Evolutionary conservation across 2,888 invertebrate genomes (phyloP), one percentile per base, ranked within the genome.

Genomic region (Campopleginae sp.): DNA sequence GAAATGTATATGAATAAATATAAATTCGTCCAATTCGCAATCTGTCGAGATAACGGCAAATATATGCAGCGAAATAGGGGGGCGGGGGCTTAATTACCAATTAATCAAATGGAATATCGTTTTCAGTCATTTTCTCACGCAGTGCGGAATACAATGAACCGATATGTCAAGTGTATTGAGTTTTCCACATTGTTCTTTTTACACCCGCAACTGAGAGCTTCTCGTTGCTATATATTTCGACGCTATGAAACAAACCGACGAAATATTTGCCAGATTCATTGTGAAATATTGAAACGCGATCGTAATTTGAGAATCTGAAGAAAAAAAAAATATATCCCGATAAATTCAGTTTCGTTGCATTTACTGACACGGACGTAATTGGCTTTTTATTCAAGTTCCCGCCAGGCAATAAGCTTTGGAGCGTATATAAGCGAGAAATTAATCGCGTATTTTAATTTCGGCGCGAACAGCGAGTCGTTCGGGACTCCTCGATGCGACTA

Each of bases 91-190:
- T n/a, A 76, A 80, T 80, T 70, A 70, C 71, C 75, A 71, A 83
- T 83, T 80, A 76, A 80, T 80, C 79, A 38, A 38, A 38, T 54
- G 70, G 65, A 44, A 31, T 65, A 75, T 80, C 63, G 54, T 80
- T 70, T 70, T 23, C 75, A 33, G 27, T 44, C 27, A 58, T 75
- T 77, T 66, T 51, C 38, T 27, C 63, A 48, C 80, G 51, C 74
- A 61, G 51, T 42, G n/a, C n/a, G 33, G 63, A 44, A 65, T 51
- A 80, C 70, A 84, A 84, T 84, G 71, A 84, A 75, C 70, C 65
- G 12, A 54, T 63, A 44, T 14, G 5, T 23, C 51, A 44, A 19
- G 66, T 42, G 33, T 61, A 17, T 38, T 63, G 14, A 33, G 23
- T 23, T 75, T 10, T 48, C 19, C 14, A 38, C 65, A 7, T 14